phyloP scores from a whole-genome alignment of 2,113 vertebrate species.

The Ailuropoda melanoleuca region DNA sequence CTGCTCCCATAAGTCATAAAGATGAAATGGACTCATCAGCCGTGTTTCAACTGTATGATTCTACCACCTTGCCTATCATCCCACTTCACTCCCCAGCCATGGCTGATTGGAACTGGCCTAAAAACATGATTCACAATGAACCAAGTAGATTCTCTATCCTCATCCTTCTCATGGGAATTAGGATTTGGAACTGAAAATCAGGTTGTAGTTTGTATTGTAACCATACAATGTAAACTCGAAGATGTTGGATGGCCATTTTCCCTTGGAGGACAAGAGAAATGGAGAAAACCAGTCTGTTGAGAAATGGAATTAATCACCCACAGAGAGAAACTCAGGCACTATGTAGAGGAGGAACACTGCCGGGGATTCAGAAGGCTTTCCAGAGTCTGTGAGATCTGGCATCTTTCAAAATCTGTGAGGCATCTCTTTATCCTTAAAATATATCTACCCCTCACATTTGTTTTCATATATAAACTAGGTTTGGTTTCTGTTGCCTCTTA shows the following conservation, averaged over 20 bases:
- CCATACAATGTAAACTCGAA: neutral
- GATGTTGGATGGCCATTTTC: neutral
- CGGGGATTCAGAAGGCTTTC: neutral
- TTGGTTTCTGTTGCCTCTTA: neutral
- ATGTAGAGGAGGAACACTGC: neutral
- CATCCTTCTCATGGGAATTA: neutral
- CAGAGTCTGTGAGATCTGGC: neutral
- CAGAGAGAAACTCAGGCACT: neutral
- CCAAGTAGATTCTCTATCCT: neutral
- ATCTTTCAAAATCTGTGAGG: neutral
- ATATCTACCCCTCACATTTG: neutral
- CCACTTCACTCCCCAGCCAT: neutral
- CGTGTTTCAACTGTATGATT: neutral
- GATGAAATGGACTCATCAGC: neutral
- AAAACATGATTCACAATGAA: neutral
- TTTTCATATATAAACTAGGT: neutral
- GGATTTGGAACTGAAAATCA: neutral
- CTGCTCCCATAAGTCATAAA: neutral
- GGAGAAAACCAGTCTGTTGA: neutral
- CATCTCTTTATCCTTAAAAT: neutral
- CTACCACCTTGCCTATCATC: neutral
- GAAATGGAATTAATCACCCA: neutral
- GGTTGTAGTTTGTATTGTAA: neutral
- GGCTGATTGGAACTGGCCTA: neutral
- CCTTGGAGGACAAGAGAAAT: neutral